A percentile compares a stretch with the other conserved stretches of the same genome.
These are phyloP conservation scores for Sorex fumeus DNA, from an alignment of 2,113 vertebrate genomes.

Conservation along the genomic window DNA sequence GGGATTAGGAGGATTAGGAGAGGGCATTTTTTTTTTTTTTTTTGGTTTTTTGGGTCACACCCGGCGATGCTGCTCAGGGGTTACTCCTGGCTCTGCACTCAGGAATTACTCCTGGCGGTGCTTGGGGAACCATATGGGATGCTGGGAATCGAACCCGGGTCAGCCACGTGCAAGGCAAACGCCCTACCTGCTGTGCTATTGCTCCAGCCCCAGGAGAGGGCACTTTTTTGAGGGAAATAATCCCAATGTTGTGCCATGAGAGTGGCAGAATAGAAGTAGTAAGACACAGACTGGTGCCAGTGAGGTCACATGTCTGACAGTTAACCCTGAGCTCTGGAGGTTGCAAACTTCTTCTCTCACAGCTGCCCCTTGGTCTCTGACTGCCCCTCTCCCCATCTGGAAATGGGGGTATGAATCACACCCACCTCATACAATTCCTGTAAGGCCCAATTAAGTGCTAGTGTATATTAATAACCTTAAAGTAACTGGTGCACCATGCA, in stretches of 20 bases:
- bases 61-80: too few species aligned
- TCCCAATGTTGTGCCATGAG: background rate
- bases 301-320: background rate
- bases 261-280: background rate
- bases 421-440: background rate
- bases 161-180: too few species aligned
- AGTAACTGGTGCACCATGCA: background rate
- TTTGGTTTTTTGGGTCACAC: too few species aligned
- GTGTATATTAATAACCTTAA: background rate
- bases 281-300: background rate
- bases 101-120: too few species aligned
- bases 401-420: background rate
- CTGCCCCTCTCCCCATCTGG: background rate
- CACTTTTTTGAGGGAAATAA: too few species aligned
- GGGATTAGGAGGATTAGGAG: background rate
- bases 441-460: background rate
- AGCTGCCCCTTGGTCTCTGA: background rate
- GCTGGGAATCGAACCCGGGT: too few species aligned
- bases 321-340: background rate
- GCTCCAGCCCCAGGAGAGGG: too few species aligned
- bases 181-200: too few species aligned
- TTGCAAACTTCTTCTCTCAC: background rate
- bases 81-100: too few species aligned
- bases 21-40: too few species aligned
- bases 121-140: too few species aligned